Evolutionary conservation across 2,113 vertebrate species (phyloP), one percentile per base, ranked within the genome.

Genomic region (Oceanites oceanicus): DNA sequence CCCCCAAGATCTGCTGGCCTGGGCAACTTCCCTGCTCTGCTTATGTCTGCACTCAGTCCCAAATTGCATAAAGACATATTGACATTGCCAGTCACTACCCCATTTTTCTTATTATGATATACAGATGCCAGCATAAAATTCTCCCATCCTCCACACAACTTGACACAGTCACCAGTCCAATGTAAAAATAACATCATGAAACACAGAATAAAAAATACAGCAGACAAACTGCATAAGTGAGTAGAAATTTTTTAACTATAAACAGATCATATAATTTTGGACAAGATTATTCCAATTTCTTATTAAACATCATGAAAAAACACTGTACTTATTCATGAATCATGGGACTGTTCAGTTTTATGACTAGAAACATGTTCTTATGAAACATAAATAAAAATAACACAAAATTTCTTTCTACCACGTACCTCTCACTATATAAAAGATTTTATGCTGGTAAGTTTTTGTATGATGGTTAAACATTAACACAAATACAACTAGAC

Each of bases 361-460:
- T 65, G 15, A 75, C 15, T 71, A 59, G 6, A 78, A 82, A n/a
- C 8, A 25, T 6, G 6, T 6, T 84, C 92, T 45, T 45, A 42
- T 27, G 16, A 65, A 92, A 94, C 11, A 55, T 29, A 71, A 63
- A 50, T 22, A 81, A 55, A 67, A 80, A 38, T 30, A 53, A 62
- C 49, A 44, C 9, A 1, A 6, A 25, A 38, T 61, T 56, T 50
- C 7, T 55, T 77, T 71, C 21, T 66, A 14, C 21, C n/a, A 32
- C 3, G 10, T 34, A 82, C 9, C 2, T 81, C 25, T 71, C 40
- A 34, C 12, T 34, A 27, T 4, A 72, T 4, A 27, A 38, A 73
- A 65, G 3, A 58, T 36, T 58, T 56, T 44, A 62, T 0, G 0
- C 4, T 52, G 10, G 0, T 9, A 73, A 44, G 6, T 11, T 85